These are phyloP conservation scores for Psilanteris sp. DNA, from an alignment of 1,140 invertebrate genomes.

Conservation along the genomic window DNA sequence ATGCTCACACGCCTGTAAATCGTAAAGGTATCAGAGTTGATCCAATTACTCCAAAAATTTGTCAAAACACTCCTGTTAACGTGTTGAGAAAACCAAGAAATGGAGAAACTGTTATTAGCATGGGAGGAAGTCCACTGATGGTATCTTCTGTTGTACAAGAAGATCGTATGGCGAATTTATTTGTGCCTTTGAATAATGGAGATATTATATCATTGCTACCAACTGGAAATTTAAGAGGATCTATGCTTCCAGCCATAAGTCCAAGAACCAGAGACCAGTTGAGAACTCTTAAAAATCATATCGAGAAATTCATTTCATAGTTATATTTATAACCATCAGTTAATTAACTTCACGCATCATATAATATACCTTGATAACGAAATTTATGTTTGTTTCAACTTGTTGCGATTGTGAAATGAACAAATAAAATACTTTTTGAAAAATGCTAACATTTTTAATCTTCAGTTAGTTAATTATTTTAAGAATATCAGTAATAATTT, in stretches of 20 bases:
- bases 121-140: slow-evolving; percentile 84
- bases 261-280: slow-evolving; percentile 79
- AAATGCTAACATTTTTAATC: too few relatives aligned
- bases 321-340: neutral
- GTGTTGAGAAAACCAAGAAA: slow-evolving; percentile 82
- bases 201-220: slow-evolving; percentile 83
- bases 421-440: too few relatives aligned
- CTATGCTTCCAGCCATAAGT: slow-evolving; percentile 81
- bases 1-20: slow-evolving; percentile 69
- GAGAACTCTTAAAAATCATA: slow-evolving; percentile 81
- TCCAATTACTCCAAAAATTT: slow-evolving; percentile 78
- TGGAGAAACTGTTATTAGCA: slow-evolving; percentile 85
- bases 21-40: slow-evolving; percentile 38
- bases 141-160: slow-evolving; percentile 76
- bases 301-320: slow-evolving; percentile 79
- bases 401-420: too few relatives aligned
- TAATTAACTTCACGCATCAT: too few relatives aligned
- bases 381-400: too few relatives aligned
- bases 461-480: too few relatives aligned
- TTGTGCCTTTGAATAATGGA: slow-evolving; percentile 83
- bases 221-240: slow-evolving; percentile 79
- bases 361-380: too few relatives aligned
- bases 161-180: slow-evolving; percentile 82
- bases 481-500: too few relatives aligned
- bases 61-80: slow-evolving; percentile 82